phyloP scores from a whole-genome alignment of 2,113 vertebrate genomes.

The Galemys pyrenaicus region DNA sequence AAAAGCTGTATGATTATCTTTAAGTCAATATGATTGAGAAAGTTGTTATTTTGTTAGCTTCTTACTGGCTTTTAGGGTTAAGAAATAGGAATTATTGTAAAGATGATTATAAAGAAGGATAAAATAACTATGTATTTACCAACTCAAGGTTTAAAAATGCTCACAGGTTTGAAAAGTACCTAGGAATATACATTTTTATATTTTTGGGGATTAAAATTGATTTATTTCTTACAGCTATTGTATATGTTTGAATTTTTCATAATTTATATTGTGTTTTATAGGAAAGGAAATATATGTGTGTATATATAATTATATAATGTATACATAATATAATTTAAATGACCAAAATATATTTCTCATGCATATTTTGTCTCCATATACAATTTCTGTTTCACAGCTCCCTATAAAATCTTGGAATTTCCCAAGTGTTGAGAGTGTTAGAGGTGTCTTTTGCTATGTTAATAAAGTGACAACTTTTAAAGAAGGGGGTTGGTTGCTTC shows the following conservation, averaged over 20 bases:
- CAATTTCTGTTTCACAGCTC: no score
- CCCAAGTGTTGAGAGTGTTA: no score
- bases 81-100: constrained; percentile 49
- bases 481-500: no score
- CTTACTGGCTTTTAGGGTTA: constrained; percentile 17
- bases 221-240: constrained; percentile 24
- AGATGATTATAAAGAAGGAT: constrained; percentile 26
- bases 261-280: background rate
- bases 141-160: constrained; percentile 54
- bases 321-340: no score
- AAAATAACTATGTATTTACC: constrained; percentile 42
- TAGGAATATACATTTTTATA: background rate
- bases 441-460: no score
- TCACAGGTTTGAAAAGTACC: background rate
- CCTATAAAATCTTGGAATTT: no score
- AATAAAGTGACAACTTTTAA: no score
- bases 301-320: no score
- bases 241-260: constrained; percentile 10
- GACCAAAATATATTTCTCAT: no score
- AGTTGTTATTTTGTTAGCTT: constrained; percentile 2
- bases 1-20: constrained; percentile 27
- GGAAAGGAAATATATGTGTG: no score
- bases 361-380: no score
- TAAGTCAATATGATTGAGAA: background rate
- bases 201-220: constrained; percentile 32